Evolutionary conservation across 2,113 vertebrate genomes (phyloP).

Genomic region (Pongo pygmaeus): DNA sequence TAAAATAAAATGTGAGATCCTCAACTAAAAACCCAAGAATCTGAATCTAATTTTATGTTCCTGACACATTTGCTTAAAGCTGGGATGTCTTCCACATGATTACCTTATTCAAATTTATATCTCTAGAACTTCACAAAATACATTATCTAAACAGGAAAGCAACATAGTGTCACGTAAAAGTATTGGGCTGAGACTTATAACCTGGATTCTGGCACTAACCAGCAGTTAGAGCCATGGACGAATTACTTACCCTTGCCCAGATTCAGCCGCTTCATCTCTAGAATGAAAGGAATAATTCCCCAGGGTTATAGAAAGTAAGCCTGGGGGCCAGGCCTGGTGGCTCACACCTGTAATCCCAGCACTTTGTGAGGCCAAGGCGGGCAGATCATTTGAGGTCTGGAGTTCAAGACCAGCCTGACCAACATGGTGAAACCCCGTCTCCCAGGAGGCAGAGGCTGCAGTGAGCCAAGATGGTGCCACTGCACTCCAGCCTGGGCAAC

Average conservation of each 20-base stretch:
- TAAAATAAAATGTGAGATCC: neutral
- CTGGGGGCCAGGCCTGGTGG: neutral
- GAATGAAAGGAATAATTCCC: neutral
- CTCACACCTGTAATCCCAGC: neutral
- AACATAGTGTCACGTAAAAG: neutral
- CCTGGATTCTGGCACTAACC: neutral
- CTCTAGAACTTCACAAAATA: neutral
- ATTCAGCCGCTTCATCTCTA: neutral
- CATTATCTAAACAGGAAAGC: neutral
- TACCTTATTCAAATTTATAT: neutral
- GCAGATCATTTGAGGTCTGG: neutral
- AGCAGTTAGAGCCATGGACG: neutral
- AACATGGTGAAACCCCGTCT: too few species aligned
- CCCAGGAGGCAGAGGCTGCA: neutral
- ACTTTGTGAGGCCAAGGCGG: neutral
- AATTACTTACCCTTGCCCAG: neutral
- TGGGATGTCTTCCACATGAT: neutral
- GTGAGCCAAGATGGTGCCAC: neutral
- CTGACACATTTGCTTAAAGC: neutral
- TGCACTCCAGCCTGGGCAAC: neutral
- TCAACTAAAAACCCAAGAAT: constrained; percentile 4
- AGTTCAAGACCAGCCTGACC: neutral
- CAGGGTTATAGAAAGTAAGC: neutral
- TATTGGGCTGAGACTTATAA: neutral
- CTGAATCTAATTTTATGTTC: neutral